Conservation (phyloP, 2,113 vertebrate species). For the Notothenia coriiceps region DNA sequence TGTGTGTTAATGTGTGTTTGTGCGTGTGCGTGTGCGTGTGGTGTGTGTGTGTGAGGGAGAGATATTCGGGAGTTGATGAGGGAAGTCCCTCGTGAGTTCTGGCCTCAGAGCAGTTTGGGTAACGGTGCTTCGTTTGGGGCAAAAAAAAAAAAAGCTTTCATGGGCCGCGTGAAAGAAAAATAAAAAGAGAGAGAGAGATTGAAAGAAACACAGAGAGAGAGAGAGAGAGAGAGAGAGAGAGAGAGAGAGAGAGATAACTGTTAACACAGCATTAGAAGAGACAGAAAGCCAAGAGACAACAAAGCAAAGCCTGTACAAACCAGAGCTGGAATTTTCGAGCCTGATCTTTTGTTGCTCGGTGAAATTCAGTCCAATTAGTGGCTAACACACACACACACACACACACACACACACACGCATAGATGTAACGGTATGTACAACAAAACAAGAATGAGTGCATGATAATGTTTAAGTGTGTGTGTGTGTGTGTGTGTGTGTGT, state of each 20-base stretch:
- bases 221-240: neutral
- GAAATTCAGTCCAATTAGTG: constrained; percentile 85
- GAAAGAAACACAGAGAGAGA: constrained; percentile 48
- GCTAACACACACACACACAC: constrained; percentile 36
- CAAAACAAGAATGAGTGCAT: neutral
- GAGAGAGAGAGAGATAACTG: constrained; percentile 74
- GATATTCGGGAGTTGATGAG: constrained; percentile 20
- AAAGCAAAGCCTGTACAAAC: constrained; percentile 82
- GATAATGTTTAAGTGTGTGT: neutral
- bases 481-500: neutral
- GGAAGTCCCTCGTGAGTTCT: constrained; percentile 49
- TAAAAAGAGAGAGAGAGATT: constrained; percentile 26
- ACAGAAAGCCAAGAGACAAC: constrained; percentile 71
- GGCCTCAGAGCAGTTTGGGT: constrained; percentile 55
- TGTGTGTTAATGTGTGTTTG: constrained; percentile 14
- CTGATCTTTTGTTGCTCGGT: constrained; percentile 81
- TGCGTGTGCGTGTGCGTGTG: constrained; percentile 13
- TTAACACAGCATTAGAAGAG: constrained; percentile 83
- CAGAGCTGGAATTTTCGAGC: constrained; percentile 84
- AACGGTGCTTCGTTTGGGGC: constrained; percentile 56
- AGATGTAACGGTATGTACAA: neutral
- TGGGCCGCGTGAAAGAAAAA: constrained; percentile 33
- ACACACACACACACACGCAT: constrained; percentile 3
- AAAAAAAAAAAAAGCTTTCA: constrained; percentile 68
- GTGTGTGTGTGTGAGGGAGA: constrained; percentile 18